Percentiles rank a stretch among this genome's conserved stretches.
Conservation (phyloP, 2,113 vertebrate genomes). For the Cryptomyrus ogoouensis region DNA sequence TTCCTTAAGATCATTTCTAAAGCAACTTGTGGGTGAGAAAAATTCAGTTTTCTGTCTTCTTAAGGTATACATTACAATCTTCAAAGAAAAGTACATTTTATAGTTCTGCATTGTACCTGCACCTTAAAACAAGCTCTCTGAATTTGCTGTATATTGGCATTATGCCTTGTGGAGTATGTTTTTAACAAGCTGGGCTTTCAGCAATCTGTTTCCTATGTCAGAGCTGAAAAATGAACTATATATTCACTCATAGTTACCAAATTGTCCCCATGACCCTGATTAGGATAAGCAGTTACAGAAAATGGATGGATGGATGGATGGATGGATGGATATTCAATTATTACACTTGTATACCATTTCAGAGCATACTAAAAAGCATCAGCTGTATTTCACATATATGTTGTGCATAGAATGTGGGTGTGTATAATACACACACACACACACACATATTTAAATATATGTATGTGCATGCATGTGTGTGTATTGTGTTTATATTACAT, state of each 20-base stretch:
- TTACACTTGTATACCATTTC: too few species aligned
- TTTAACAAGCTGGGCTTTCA: not conserved
- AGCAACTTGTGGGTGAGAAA: not conserved
- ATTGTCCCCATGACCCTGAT: too few species aligned
- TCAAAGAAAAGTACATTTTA: not conserved
- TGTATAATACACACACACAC: not conserved
- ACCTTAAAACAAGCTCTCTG: not conserved
- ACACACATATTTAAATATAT: not conserved
- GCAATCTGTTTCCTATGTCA: not conserved
- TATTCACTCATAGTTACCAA: not conserved
- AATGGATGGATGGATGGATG: too few species aligned
- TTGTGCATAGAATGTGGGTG: not conserved
- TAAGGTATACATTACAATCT: not conserved
- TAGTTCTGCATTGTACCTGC: not conserved
- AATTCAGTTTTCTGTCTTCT: not conserved
- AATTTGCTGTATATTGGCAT: not conserved
- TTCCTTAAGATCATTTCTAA: not conserved
- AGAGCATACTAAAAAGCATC: too few species aligned
- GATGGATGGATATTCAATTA: too few species aligned
- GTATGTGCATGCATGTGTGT: not conserved
- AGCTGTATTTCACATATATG: not conserved
- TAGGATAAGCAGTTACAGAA: too few species aligned
- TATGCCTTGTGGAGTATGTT: not conserved
- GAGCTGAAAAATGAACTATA: not conserved
- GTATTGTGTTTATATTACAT: not conserved